Percentiles rank a stretch among this genome's conserved stretches.
These are phyloP conservation scores for Dolichotis patagonum DNA, from an alignment of 2,113 vertebrate genomes.

Conservation along the genomic window DNA sequence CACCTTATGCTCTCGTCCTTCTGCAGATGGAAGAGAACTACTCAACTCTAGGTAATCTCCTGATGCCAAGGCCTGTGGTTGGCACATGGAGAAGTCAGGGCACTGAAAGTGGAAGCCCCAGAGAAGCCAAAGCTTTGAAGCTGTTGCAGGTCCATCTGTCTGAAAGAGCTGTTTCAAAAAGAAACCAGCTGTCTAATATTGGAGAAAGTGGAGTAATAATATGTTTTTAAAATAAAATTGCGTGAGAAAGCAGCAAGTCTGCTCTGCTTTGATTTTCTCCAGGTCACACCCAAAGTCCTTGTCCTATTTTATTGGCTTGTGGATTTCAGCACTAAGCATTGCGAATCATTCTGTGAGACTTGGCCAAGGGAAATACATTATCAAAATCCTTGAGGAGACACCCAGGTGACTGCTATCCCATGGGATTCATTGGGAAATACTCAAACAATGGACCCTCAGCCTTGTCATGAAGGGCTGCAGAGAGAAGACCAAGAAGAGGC, in stretches of 20 bases:
- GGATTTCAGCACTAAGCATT: background rate
- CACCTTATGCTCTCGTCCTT: background rate
- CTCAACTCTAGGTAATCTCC: background rate
- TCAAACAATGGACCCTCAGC: background rate
- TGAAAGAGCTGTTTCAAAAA: constrained; percentile 9
- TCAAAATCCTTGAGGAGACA: background rate
- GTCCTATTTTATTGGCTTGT: background rate
- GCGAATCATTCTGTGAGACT: background rate
- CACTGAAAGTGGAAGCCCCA: background rate
- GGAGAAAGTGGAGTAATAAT: background rate
- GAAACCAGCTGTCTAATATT: constrained; percentile 57
- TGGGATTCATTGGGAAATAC: background rate
- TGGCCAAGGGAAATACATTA: background rate
- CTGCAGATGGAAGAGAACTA: constrained; percentile 6
- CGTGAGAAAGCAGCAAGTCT: background rate
- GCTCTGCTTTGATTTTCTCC: background rate
- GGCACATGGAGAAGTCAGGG: background rate
- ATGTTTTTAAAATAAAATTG: constrained; percentile 21
- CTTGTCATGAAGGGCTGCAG: rapidly evolving
- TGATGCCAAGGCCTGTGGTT: background rate
- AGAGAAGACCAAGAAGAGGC: background rate
- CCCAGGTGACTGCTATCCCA: background rate
- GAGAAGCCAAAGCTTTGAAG: background rate
- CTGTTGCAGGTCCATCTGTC: constrained; percentile 36
- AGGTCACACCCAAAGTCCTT: background rate